Conservation (phyloP, 2,888 invertebrate species). For the Andrena camellia region DNA sequence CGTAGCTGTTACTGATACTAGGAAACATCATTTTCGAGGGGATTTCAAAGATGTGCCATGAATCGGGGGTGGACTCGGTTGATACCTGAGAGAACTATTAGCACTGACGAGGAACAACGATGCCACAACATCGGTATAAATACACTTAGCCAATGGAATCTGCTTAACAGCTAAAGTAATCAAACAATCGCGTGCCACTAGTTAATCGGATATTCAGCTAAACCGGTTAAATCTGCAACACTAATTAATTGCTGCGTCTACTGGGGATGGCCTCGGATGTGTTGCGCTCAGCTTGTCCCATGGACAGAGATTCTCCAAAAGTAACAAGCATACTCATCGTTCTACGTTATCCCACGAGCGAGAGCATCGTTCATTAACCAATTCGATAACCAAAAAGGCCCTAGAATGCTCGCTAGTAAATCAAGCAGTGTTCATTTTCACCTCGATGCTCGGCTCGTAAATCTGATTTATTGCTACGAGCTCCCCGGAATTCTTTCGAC, state of each 20-base stretch:
- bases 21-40: background rate
- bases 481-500: slow-evolving; percentile 12
- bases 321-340: background rate
- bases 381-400: slow-evolving; percentile 2
- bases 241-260: background rate
- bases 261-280: background rate
- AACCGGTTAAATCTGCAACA: slow-evolving; percentile 26
- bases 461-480: background rate
- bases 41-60: no score
- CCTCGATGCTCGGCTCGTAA: background rate
- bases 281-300: background rate
- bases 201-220: slow-evolving; percentile 7
- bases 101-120: background rate
- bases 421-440: background rate
- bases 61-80: background rate
- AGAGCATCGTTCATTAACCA: slow-evolving; percentile 7
- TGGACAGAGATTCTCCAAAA: background rate
- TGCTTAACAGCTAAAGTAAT: background rate
- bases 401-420: background rate
- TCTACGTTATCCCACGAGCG: background rate
- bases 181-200: slow-evolving; percentile 13
- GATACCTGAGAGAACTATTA: background rate
- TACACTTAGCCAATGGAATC: no score
- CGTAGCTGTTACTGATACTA: background rate
- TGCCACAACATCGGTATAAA: background rate